Evolutionary conservation across 2,797 vertebrate genomes (phyloP).

Genomic region (Tokudaia muenninki): DNA sequence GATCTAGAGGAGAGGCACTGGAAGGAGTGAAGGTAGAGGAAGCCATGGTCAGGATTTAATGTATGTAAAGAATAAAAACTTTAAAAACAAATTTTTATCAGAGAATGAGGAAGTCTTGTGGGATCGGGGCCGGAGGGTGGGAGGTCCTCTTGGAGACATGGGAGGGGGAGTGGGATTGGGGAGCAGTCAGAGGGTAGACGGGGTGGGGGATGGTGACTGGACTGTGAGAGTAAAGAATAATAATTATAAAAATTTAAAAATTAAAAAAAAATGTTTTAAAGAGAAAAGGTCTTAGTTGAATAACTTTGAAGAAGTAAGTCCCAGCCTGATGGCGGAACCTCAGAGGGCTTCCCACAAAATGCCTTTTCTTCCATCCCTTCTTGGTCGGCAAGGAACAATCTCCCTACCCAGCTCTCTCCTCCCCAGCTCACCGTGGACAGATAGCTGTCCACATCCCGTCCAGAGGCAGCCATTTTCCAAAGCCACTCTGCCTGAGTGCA

Average conservation of each 20-base stretch:
- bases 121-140: too few species aligned
- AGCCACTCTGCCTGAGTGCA: not conserved
- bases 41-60: not conserved
- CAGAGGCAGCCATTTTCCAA: not conserved
- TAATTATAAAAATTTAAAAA: not conserved
- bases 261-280: not conserved
- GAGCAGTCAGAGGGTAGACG: not conserved
- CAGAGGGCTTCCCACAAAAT: not conserved
- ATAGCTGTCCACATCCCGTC: not conserved
- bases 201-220: not conserved
- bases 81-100: not conserved
- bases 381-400: not conserved
- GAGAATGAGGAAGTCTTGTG: not conserved
- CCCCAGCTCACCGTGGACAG: not conserved
- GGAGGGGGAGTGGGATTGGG: not conserved
- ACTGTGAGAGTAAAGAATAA: not conserved
- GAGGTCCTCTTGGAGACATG: not conserved
- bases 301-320: too few species aligned
- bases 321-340: not conserved
- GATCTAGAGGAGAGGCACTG: not conserved
- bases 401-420: not conserved
- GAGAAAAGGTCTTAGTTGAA: not conserved
- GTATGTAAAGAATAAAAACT: not conserved
- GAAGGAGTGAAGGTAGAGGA: not conserved
- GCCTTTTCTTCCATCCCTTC: not conserved